Percentiles rank a stretch among this genome's conserved stretches.
Evolutionary conservation across 1,140 invertebrate species (phyloP).

Genomic region (Calosoma granatense): DNA sequence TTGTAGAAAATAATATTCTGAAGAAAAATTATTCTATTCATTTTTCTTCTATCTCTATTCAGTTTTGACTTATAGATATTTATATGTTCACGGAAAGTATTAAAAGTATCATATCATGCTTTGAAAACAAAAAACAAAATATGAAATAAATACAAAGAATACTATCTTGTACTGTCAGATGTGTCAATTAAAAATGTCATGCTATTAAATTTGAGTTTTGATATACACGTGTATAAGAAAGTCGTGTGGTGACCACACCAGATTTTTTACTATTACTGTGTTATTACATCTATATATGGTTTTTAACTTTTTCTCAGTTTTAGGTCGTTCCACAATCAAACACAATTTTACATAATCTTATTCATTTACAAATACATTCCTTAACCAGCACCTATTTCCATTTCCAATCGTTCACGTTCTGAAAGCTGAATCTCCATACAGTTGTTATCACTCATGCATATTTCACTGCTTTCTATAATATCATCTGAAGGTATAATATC

Average conservation of each 20-base stretch:
- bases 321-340: not conserved
- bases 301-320: not conserved
- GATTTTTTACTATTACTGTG: not conserved
- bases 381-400: not conserved
- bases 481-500: conserved; percentile 15
- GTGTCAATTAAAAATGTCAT: too few relatives aligned
- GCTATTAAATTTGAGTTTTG: too few relatives aligned
- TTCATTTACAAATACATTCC: not conserved
- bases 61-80: too few relatives aligned
- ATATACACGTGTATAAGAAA: too few relatives aligned
- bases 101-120: too few relatives aligned
- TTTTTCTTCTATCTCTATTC: not conserved
- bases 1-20: too few relatives aligned
- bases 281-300: not conserved
- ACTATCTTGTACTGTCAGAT: too few relatives aligned
- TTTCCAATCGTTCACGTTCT: not conserved
- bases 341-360: too few relatives aligned
- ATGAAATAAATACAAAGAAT: too few relatives aligned
- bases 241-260: too few relatives aligned
- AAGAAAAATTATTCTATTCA: not conserved
- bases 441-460: not conserved
- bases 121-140: too few relatives aligned
- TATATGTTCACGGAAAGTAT: too few relatives aligned
- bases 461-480: not conserved
- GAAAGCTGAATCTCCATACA: conserved; percentile 1